Base-by-base conservation (phyloP, 1,140 invertebrate genomes). In the Lerema accius region DNA sequence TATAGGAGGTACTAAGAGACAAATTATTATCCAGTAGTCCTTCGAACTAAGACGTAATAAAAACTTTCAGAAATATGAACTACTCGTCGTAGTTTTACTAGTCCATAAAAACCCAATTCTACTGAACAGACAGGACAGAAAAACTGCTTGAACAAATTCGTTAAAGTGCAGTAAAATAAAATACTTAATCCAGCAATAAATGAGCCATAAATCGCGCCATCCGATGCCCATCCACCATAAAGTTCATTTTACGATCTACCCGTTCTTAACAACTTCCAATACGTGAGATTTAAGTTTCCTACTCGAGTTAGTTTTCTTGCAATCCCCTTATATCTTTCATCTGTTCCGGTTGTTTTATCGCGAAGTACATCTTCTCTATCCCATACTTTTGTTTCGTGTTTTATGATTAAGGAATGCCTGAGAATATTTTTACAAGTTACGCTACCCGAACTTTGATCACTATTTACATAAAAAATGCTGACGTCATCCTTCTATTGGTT, bases 281-380 rank as follows among this genome's bases (percentile, higher is more conserved):
- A 58, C 55, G 55, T 58, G 55, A 58, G 55, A 58, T 58, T 58
- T 58, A 46, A 58, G 55, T 58, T 58, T 58, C 55, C 55, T 59
- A 59, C 55, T 59, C 37, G 55, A 59, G 55, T 59, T 59, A 59
- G 55, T 59, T 59, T 59, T 59, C 42, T 39, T 37, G 42, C 43
- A 32, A 48, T 48, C 55, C 16, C 46, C 55, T 59, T 59, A 59
- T 59, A 59, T 59, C 55, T 59, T 48, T 59, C 43, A 59, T 59
- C 55, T 48, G 55, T 59, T 46, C 55, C 55, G 46, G 42, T 59
- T 59, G 55, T 59, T 59, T 59, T 46, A 59, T 59, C 55, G 26
- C 26, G 6, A 26, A 37, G 43, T 23, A 46, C 4, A 59, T 59
- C 55, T 56, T 32, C 40, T 58, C 3, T 35, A 42, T 37, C 55